Base-by-base conservation (phyloP, 2,888 invertebrate species). In the Nephrotoma flavescens region DNA sequence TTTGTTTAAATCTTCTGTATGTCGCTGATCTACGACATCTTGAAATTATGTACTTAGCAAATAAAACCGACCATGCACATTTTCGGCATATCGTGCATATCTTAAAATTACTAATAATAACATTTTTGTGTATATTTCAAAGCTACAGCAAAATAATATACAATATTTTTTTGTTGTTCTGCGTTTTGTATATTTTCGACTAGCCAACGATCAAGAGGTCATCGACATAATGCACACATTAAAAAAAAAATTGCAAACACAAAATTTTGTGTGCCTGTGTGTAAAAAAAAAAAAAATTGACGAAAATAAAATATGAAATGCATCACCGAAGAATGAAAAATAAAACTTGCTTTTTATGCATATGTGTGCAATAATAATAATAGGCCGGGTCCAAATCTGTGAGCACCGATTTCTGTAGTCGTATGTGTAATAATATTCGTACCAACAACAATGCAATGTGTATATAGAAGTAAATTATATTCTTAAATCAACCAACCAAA, bases 191-290 rank as follows among this genome's bases (percentile, higher is more conserved):
- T 84, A 45, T 45, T 86, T 45, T 44, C 86, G 86, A 86, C 86
- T 86, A 86, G 86, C 86, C 86, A 86, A 41, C 86, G 86, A 86
- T 47, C 86, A 86, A 86, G 45, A 41, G 86, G 86, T 86, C 86
- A 86, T 86, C 86, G 86, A 86, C 86, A 86, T 86, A 31, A n/a
- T 47, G n/a, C 47, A 86, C 41, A 47, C 19, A 41, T 84, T 12
- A 84, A 84, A 84, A 41, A 47, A 86, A 42, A 47, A 86, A 86
- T 9, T 86, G 86, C 86, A 86, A 47, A 71, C 71, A 31, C 42
- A 15, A 85, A 44, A 85, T 42, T 31, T 31, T 71, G 31, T 71
- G 31, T 71, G 71, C 31, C 71, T 71, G 71, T 71, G 71, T 71
- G 31, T 71, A 31, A 11, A 12, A 2, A 9, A 31, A 71, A 85